These are phyloP conservation scores for Drosophila serrata DNA, from an alignment of 1,140 invertebrate species.

Conservation along the genomic window DNA sequence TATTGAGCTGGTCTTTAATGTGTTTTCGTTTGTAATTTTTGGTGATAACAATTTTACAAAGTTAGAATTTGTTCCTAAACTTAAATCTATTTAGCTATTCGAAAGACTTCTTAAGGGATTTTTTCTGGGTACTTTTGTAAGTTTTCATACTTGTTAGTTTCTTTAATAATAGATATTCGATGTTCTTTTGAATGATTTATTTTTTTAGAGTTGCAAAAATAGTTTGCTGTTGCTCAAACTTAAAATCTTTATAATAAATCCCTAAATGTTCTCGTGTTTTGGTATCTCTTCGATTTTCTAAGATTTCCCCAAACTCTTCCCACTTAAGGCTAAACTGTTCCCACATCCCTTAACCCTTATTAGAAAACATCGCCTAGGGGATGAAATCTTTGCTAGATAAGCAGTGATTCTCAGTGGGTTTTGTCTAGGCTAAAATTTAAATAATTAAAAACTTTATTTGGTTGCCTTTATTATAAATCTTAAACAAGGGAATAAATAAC, in stretches of 20 bases:
- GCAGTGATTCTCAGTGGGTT: conserved; percentile 37
- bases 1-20: neutral
- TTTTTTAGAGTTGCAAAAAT: too few relatives aligned
- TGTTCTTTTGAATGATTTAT: too few relatives aligned
- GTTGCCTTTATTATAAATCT: neutral
- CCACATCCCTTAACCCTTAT: conserved; percentile 43
- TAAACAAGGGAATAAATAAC: conserved; percentile 11
- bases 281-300: conserved; percentile 11
- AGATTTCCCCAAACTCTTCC: neutral
- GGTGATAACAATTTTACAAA: neutral
- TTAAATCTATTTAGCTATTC: too few relatives aligned
- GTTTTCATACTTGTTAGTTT: too few relatives aligned
- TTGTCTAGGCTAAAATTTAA: conserved; percentile 32
- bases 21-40: neutral
- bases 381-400: conserved; percentile 31
- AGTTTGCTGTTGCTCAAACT: too few relatives aligned
- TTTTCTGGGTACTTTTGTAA: too few relatives aligned
- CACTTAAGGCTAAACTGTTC: conserved; percentile 47
- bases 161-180: too few relatives aligned
- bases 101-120: too few relatives aligned
- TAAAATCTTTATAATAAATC: too few relatives aligned
- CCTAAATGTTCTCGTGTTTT: too few relatives aligned
- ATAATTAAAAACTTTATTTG: neutral
- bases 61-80: neutral
- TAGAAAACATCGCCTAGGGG: conserved; percentile 55